A percentile compares a stretch with the other conserved stretches of the same genome.
Conservation (phyloP, 1,140 invertebrate genomes). For the Metaphire vulgaris region DNA sequence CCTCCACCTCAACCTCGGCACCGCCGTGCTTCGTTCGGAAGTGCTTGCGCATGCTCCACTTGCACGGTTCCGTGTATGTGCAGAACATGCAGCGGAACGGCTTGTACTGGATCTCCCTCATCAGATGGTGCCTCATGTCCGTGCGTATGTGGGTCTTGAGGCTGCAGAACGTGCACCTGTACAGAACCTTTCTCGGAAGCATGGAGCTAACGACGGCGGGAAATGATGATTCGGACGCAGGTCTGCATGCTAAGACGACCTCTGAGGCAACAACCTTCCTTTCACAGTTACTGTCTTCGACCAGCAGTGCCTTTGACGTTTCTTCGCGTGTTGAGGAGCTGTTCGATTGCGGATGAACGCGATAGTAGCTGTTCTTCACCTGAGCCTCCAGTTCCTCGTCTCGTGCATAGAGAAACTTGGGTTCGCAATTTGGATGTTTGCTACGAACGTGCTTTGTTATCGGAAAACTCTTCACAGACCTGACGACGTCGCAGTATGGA, state of each 20-base stretch:
- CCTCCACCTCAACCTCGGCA: constrained; percentile 14
- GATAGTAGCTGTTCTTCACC: constrained; percentile 13
- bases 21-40: constrained; percentile 16
- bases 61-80: constrained; percentile 6
- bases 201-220: not conserved
- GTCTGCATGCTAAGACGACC: too few species aligned
- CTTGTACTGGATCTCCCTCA: constrained; percentile 23
- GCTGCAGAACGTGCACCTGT: constrained; percentile 20
- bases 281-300: too few species aligned
- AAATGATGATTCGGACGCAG: too few species aligned
- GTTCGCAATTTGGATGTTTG: constrained; percentile 17
- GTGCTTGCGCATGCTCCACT: constrained; percentile 18
- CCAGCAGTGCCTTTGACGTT: not conserved
- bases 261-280: not conserved
- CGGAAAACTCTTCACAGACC: constrained; percentile 22
- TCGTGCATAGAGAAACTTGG: not conserved
- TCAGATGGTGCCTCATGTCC: constrained; percentile 26
- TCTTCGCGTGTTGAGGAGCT: not conserved
- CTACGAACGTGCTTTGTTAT: constrained; percentile 26
- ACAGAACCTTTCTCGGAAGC: constrained; percentile 5
- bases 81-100: constrained; percentile 21
- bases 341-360: too few species aligned
- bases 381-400: constrained; percentile 20
- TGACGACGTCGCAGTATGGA: constrained; percentile 22
- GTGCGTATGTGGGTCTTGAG: constrained; percentile 7